Conservation (phyloP, 2,113 vertebrate genomes). For the Narcine bancroftii region DNA sequence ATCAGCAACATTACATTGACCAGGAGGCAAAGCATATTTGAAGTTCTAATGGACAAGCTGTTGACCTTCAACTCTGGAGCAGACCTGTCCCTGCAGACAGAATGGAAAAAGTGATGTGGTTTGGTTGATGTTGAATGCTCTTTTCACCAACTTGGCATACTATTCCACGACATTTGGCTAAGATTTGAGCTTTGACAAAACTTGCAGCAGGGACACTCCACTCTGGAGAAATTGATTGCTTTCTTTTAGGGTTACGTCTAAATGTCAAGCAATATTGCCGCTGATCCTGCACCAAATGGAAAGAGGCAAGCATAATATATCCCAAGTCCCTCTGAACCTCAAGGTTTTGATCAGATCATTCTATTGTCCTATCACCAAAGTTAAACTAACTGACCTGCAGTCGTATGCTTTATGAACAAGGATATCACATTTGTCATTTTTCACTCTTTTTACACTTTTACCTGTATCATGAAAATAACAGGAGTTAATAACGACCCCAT, state of each 20-base stretch:
- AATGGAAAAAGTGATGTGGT: not conserved
- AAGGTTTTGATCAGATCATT: not conserved
- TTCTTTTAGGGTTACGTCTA: not conserved
- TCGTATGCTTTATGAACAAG: too few species aligned
- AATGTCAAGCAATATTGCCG: not conserved
- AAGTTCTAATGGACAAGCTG: not conserved
- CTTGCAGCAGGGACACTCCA: not conserved
- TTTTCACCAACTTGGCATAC: not conserved
- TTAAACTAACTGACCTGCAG: too few species aligned
- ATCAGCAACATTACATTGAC: not conserved
- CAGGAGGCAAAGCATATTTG: not conserved
- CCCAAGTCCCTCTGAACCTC: not conserved
- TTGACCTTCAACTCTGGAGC: not conserved
- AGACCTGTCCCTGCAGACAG: not conserved
- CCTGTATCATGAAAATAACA: too few species aligned
- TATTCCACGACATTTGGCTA: not conserved
- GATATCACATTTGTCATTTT: too few species aligned
- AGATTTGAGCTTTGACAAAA: not conserved
- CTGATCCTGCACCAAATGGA: not conserved
- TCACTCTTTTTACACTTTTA: too few species aligned
- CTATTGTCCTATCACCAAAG: not conserved
- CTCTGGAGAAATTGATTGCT: not conserved
- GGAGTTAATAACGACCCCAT: too few species aligned
- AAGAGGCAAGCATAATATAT: not conserved
- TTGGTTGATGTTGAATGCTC: not conserved